Evolutionary conservation across 2,888 invertebrate genomes (phyloP).

Genomic region (Mythimna loreyi): DNA sequence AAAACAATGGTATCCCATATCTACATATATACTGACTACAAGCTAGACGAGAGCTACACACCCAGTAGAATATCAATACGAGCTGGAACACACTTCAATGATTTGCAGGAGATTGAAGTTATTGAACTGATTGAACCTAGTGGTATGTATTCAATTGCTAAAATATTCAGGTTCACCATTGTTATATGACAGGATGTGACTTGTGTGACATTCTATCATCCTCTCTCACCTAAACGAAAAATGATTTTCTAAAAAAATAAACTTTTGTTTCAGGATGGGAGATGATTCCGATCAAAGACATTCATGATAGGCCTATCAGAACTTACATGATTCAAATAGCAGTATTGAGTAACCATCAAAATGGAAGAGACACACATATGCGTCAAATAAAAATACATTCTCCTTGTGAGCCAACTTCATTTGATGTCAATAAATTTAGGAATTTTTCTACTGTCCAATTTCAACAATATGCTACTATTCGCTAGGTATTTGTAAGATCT

Average conservation of each 20-base stretch:
- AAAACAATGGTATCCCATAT: slow-evolving; percentile 99
- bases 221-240: not conserved
- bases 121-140: slow-evolving; percentile 98
- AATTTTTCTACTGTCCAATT: slow-evolving; percentile 96
- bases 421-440: slow-evolving; percentile 93
- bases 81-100: slow-evolving; percentile 99
- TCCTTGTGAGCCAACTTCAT: slow-evolving; percentile 93
- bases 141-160: slow-evolving; percentile 83
- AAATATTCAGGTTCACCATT: not conserved
- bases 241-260: not conserved
- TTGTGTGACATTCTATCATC: slow-evolving; percentile 1
- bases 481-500: slow-evolving; percentile 85
- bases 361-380: slow-evolving; percentile 99
- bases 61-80: slow-evolving; percentile 98
- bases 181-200: not conserved
- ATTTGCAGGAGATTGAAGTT: slow-evolving; percentile 98
- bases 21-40: slow-evolving; percentile 99
- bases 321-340: slow-evolving; percentile 99
- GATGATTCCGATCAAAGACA: slow-evolving; percentile 97
- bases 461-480: slow-evolving; percentile 95
- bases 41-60: slow-evolving; percentile 99
- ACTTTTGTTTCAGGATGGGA: slow-evolving; percentile 95
- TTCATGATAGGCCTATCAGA: slow-evolving; percentile 96
- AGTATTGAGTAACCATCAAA: slow-evolving; percentile 99
- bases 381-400: slow-evolving; percentile 99